Conservation (phyloP, 2,113 vertebrate genomes). For the Periophthalmodon schlosseri region DNA sequence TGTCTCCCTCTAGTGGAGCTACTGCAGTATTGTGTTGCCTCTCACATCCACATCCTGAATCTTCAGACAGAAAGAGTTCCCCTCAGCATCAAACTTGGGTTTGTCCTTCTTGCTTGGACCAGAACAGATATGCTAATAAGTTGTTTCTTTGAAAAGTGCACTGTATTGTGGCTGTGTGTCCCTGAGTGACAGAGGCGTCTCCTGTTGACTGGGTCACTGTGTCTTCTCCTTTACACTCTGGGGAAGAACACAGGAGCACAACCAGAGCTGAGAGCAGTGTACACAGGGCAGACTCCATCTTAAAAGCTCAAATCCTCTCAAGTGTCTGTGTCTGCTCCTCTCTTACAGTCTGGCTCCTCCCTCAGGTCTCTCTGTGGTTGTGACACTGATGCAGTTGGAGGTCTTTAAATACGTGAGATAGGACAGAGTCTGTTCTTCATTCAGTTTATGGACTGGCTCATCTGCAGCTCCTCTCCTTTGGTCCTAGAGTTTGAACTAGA, state of each 20-base stretch:
- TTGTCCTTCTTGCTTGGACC: background rate
- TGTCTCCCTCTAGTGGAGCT: slow-evolving; percentile 10
- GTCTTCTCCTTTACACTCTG: slow-evolving; percentile 12
- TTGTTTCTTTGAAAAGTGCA: background rate
- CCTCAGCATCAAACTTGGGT: too few relatives aligned
- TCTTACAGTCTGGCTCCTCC: background rate
- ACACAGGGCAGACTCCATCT: slow-evolving; percentile 7
- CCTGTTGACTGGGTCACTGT: background rate
- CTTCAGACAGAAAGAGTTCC: too few relatives aligned
- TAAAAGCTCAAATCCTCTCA: background rate
- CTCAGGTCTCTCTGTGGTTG: too few relatives aligned
- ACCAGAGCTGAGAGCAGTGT: slow-evolving; percentile 11
- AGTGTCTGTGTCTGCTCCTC: slow-evolving; percentile 1
- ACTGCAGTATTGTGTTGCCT: slow-evolving; percentile 7
- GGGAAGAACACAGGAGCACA: slow-evolving; percentile 13
- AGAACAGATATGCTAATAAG: background rate
- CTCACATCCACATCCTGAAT: too few relatives aligned
- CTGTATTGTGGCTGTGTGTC: background rate
- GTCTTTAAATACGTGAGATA: too few relatives aligned
- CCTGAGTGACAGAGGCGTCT: background rate
- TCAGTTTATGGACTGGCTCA: too few relatives aligned
- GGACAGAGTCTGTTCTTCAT: too few relatives aligned
- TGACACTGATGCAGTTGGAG: too few relatives aligned
- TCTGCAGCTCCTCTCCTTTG: too few relatives aligned
- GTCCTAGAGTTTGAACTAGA: too few relatives aligned